Base-by-base conservation (phyloP, 2,888 invertebrate species). In the Athripsodes cinereus region DNA sequence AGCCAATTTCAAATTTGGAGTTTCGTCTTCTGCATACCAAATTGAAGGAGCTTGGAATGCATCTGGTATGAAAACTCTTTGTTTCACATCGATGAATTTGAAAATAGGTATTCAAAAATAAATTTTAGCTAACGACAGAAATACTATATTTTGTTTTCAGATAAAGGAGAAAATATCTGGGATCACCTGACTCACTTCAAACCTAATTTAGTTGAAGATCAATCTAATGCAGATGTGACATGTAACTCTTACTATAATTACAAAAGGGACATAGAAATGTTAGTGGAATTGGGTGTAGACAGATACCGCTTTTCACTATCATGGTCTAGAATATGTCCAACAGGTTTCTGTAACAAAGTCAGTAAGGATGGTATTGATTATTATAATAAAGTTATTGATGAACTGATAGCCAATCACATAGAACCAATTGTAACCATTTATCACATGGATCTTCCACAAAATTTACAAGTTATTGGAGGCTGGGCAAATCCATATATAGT, bases 251-350 rank as follows among this genome's bases (percentile, higher is more conserved):
- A 86, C 70, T 80, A 86, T 69, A 76, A 73, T 60, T 82, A 80
- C 69, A 72, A 75, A 64, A 78, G 81, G 22, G 88, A 89, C 65
- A 79, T 87, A 0, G 66, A 71, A 40, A 69, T 85, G 46, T 66
- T 87, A 59, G 76, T 74, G 54, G 67, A 77, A 19, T 69, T 87
- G 1, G 82, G 82, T 0, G 80, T 82, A 2, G 65, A 73, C 57
- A 78, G 74, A 67, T 85, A 84, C 69, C 72, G 85, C 19, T 81
- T 85, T 66, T 85, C 84, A 0, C 68, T 85, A 16, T 81, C 86
- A 57, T 88, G 88, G 88, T 70, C 86, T 0, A 74, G 88, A 65
- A 76, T 89, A 21, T 68, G 88, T 46, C 87, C 87, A 0, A 78
- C 72, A 55, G 87, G 84, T 11, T 70, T 78, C 20, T 19, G 55